These are phyloP conservation scores for Spheniscus mendiculus DNA, from an alignment of 2,113 vertebrate genomes.

Conservation along the genomic window DNA sequence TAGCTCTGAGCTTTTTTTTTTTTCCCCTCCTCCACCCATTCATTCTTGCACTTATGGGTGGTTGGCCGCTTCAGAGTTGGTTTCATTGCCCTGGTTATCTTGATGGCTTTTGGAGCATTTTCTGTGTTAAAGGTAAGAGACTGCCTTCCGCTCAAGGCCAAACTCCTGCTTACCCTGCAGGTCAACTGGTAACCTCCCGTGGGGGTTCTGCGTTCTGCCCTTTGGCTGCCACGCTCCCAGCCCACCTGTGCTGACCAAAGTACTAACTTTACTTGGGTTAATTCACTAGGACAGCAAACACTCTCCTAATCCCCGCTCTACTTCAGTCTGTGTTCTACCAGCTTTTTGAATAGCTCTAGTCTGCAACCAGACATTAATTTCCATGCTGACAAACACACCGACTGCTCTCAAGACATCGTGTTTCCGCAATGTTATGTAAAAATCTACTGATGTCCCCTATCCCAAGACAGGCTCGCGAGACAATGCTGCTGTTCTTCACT, in stretches of 20 bases:
- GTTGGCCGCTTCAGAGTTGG: background rate
- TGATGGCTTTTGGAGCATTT: background rate
- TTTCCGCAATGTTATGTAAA: background rate
- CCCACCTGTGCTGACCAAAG: background rate
- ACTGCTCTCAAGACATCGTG: background rate
- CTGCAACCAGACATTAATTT: background rate
- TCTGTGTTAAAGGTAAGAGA: background rate
- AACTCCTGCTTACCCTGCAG: background rate
- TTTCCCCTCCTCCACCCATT: background rate
- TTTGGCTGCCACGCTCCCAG: background rate
- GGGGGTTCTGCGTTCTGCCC: background rate
- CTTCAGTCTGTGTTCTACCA: background rate
- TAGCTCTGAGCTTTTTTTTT: no score
- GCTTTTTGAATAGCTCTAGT: rapidly evolving
- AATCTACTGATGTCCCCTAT: background rate
- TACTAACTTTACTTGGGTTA: background rate
- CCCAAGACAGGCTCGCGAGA: rapidly evolving
- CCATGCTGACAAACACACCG: background rate
- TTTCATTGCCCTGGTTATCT: background rate
- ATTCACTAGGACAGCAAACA: background rate
- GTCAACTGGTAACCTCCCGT: background rate
- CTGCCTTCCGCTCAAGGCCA: background rate
- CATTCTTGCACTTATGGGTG: background rate
- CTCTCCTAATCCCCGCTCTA: background rate
- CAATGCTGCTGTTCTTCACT: background rate